These are phyloP conservation scores for Drosophila sulfurigaster DNA, from an alignment of 1,140 invertebrate species.

Conservation along the genomic window DNA sequence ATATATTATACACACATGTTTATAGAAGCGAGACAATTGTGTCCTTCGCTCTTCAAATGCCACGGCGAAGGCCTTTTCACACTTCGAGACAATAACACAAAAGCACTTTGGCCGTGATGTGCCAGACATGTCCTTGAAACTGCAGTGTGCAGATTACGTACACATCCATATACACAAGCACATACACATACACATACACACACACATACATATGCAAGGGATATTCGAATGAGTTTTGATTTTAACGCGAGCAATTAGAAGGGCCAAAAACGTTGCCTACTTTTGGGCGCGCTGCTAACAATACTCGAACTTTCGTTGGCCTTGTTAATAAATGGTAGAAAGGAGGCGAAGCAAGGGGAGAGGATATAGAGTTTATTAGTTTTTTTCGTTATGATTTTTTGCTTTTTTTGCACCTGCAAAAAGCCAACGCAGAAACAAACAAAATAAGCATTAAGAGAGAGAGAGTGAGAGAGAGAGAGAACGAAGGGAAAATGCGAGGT, in stretches of 20 bases:
- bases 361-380: constrained; percentile 5
- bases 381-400: not conserved
- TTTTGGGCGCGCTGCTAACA: constrained; percentile 2
- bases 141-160: constrained; percentile 3
- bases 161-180: not conserved
- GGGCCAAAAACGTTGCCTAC: constrained; percentile 18
- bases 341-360: not conserved
- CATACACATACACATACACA: not conserved
- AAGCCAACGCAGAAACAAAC: constrained; percentile 7
- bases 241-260: constrained; percentile 11
- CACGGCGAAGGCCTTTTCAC: not conserved
- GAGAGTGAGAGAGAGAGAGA: not conserved
- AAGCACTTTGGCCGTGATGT: constrained; percentile 1
- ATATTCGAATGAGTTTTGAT: not conserved
- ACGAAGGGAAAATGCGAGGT: not conserved
- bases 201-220: not conserved
- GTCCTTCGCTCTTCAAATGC: not conserved
- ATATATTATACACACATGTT: not conserved
- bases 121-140: constrained; percentile 19
- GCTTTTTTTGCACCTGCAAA: not conserved
- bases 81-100: constrained; percentile 12
- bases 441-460: not conserved
- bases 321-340: not conserved
- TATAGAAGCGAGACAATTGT: not conserved
- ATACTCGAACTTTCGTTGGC: constrained; percentile 3